phyloP scores from a whole-genome alignment of 2,797 vertebrate species.

The Diglossa cyanea region DNA sequence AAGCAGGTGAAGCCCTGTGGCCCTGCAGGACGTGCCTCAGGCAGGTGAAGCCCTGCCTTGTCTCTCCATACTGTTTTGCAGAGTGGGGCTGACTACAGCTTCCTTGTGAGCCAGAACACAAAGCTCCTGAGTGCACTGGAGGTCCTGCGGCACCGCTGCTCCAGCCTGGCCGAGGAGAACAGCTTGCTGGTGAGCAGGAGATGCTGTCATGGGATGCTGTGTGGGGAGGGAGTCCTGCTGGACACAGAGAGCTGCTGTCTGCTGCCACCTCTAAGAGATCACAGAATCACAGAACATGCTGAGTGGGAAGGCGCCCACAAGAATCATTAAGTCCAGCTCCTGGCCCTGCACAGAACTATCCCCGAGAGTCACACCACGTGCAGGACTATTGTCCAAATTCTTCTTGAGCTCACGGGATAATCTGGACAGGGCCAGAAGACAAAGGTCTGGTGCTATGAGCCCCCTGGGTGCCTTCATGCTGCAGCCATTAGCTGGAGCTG shows the following conservation, averaged over 20 bases:
- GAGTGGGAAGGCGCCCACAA: not conserved
- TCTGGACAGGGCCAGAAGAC: not conserved
- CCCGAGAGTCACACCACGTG: not conserved
- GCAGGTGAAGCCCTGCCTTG: not conserved
- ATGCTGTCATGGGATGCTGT: accelerated
- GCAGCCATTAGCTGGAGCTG: accelerated
- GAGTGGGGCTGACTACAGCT: conserved; percentile 46
- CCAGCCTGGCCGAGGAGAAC: conserved; percentile 90
- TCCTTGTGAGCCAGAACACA: conserved; percentile 85
- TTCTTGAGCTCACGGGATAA: not conserved
- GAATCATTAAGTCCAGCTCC: not conserved
- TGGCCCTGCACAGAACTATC: not conserved
- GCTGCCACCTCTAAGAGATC: not conserved
- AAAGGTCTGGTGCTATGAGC: not conserved
- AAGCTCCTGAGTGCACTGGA: conserved; percentile 87
- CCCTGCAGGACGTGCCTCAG: not conserved
- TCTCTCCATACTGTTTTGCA: not conserved
- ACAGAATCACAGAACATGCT: not conserved
- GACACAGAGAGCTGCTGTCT: accelerated
- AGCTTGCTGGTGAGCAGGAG: conserved; percentile 85
- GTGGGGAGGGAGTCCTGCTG: not conserved
- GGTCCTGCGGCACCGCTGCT: conserved; percentile 87
- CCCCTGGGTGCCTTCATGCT: not conserved
- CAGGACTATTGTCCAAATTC: not conserved
- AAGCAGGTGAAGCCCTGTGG: not conserved